phyloP scores from a whole-genome alignment of 2,888 invertebrate genomes.

The Hemithea aestivaria region DNA sequence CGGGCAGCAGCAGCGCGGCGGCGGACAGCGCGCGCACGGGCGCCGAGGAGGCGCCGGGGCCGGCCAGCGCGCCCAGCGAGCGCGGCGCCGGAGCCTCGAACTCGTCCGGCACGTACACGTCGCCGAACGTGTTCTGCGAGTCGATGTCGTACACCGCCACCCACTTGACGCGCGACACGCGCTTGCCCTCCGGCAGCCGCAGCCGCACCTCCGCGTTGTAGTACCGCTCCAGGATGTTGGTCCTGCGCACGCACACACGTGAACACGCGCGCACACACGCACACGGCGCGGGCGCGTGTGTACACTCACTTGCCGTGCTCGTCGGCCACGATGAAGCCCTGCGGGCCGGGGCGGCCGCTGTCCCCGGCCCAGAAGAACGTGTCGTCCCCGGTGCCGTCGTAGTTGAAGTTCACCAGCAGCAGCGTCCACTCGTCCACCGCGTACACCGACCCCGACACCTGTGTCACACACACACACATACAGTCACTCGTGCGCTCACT shows the following conservation, averaged over 20 bases:
- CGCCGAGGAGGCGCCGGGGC: constrained; percentile 82
- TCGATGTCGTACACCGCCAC: constrained; percentile 92
- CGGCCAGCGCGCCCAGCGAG: constrained; percentile 57
- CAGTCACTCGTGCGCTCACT: too few relatives aligned
- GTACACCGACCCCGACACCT: constrained; percentile 93
- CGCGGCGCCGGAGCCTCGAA: constrained; percentile 91
- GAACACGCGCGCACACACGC: constrained; percentile 71
- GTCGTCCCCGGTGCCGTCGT: constrained; percentile 94
- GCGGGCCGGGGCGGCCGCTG: constrained; percentile 90
- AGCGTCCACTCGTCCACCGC: constrained; percentile 93
- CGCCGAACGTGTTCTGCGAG: constrained; percentile 92
- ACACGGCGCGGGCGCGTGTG: constrained; percentile 86
- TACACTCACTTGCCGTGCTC: constrained; percentile 88
- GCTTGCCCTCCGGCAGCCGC: constrained; percentile 90
- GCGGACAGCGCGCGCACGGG: constrained; percentile 88
- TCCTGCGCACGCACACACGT: constrained; percentile 82
- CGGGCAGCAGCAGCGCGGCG: constrained; percentile 85
- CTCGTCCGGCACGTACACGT: constrained; percentile 93
- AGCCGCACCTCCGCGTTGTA: constrained; percentile 91
- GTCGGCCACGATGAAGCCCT: constrained; percentile 94
- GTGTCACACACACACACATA: constrained; percentile 5
- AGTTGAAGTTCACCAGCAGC: constrained; percentile 88
- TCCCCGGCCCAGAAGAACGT: constrained; percentile 97
- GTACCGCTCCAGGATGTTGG: constrained; percentile 91
- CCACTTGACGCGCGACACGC: constrained; percentile 93